Conservation (phyloP, 2,888 invertebrate genomes). For the Octodonta nipae region DNA sequence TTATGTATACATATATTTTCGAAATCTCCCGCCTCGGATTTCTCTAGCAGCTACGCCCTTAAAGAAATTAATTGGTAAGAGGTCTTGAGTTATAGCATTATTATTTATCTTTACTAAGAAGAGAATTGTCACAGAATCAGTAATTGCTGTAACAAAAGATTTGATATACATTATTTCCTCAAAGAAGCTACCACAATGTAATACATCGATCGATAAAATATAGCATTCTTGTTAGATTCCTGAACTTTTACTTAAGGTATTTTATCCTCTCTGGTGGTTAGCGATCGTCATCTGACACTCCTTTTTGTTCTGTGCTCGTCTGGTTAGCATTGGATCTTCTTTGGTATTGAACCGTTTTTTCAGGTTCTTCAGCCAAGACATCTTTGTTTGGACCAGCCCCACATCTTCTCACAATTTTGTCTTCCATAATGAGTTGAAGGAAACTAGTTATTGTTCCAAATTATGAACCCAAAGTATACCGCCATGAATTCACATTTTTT, state of each 20-base stretch:
- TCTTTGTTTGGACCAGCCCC: background rate
- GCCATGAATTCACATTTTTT: background rate
- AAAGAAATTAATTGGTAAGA: no score
- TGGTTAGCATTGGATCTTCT: background rate
- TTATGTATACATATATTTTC: no score
- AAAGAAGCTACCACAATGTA: no score
- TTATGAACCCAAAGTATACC: background rate
- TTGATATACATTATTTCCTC: no score
- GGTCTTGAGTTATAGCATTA: no score
- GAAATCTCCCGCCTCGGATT: no score
- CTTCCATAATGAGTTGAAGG: constrained; percentile 1
- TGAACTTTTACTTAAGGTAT: background rate
- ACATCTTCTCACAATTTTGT: background rate
- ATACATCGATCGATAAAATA: no score
- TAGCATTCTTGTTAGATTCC: no score
- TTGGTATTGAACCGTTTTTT: constrained; percentile 1
- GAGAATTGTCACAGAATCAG: no score
- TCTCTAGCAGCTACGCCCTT: no score
- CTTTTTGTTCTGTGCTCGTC: background rate
- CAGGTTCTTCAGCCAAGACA: constrained; percentile 1
- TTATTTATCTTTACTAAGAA: no score
- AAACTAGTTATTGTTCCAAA: background rate
- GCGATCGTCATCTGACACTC: constrained; percentile 1
- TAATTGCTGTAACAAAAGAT: no score
- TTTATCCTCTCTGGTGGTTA: background rate